A percentile compares a stretch with the other conserved stretches of the same genome.
phyloP scores from a whole-genome alignment of 2,888 invertebrate genomes.

The Campopleginae sp. region DNA sequence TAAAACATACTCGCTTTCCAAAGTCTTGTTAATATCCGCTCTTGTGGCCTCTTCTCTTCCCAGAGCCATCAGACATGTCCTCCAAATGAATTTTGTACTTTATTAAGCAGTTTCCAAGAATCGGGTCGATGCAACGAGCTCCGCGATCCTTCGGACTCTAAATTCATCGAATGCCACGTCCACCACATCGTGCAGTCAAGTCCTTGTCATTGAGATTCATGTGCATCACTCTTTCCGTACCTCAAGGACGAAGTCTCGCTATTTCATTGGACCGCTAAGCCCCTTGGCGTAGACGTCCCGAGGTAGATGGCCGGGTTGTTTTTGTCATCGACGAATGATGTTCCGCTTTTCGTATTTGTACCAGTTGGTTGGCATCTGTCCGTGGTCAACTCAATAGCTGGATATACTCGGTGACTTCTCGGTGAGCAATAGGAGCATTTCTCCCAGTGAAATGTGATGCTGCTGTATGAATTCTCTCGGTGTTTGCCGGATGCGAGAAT shows the following conservation, averaged over 20 bases:
- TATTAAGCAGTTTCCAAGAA: neutral
- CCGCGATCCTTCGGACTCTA: no score
- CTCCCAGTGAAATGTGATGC: constrained; percentile 26
- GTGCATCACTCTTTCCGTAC: neutral
- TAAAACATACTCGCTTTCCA: neutral
- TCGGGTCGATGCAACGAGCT: neutral
- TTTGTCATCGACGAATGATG: neutral
- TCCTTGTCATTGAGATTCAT: neutral
- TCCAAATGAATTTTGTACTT: neutral
- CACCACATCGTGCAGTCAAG: neutral
- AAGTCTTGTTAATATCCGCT: neutral
- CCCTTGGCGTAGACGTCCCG: neutral
- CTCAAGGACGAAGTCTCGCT: neutral
- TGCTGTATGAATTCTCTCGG: neutral
- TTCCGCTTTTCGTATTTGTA: neutral
- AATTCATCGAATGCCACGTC: neutral
- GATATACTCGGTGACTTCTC: constrained; percentile 7
- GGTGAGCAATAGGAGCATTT: constrained; percentile 1
- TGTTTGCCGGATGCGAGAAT: constrained; percentile 2
- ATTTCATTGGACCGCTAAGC: neutral
- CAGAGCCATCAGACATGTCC: neutral
- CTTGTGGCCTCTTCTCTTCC: neutral
- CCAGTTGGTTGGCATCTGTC: neutral
- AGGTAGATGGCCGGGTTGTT: neutral
- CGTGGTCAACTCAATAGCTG: constrained; percentile 6